These are phyloP conservation scores for Mixornis gularis DNA, from an alignment of 2,113 vertebrate species.

Conservation along the genomic window DNA sequence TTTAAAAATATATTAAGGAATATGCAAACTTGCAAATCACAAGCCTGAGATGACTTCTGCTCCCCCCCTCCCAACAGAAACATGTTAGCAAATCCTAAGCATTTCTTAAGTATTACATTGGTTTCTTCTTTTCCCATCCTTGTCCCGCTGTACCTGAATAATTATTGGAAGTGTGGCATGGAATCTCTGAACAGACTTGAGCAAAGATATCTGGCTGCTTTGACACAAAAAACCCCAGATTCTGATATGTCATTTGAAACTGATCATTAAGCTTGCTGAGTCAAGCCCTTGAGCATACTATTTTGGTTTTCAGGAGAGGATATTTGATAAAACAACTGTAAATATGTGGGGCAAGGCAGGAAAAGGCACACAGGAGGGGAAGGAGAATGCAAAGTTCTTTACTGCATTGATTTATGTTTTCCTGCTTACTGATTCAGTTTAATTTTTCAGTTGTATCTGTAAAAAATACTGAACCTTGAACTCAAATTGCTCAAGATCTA, in stretches of 20 bases:
- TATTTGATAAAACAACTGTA: neutral
- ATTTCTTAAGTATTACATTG: neutral
- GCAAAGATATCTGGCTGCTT: neutral
- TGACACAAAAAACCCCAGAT: rapidly evolving
- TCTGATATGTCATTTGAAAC: neutral
- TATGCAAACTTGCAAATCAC: neutral
- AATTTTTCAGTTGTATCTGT: neutral
- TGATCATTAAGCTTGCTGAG: neutral
- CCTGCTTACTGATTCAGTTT: neutral
- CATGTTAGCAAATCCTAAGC: neutral
- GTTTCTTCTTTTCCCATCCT: neutral
- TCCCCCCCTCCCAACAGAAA: neutral
- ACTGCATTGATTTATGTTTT: neutral
- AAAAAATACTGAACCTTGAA: neutral
- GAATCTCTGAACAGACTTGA: neutral
- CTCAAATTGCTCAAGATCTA: neutral
- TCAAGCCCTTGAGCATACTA: neutral
- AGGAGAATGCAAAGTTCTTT: neutral
- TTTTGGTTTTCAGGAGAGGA: neutral
- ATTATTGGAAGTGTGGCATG: neutral
- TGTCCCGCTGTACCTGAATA: neutral
- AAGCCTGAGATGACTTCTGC: rapidly evolving
- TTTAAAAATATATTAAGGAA: neutral
- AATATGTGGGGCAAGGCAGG: neutral
- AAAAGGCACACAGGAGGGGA: neutral